These are phyloP conservation scores for Theocolax elegans DNA, from an alignment of 1,140 invertebrate species.

Conservation along the genomic window DNA sequence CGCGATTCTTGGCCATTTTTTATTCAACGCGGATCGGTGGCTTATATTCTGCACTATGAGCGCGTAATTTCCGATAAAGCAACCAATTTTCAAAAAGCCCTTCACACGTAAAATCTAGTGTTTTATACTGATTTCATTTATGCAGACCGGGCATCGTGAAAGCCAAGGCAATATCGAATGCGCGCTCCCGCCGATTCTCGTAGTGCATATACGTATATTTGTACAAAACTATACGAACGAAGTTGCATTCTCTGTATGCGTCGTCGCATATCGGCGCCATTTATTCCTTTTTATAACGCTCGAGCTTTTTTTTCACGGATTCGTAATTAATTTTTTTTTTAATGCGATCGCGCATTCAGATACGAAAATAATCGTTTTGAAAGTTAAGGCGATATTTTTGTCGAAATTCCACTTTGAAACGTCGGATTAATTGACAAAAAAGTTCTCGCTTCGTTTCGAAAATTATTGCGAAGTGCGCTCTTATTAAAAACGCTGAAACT, in stretches of 20 bases:
- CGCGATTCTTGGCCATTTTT: slow-evolving; percentile 13
- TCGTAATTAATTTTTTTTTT: slow-evolving; percentile 29
- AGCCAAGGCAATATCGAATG: slow-evolving; percentile 15
- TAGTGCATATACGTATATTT: not conserved
- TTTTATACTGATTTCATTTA: slow-evolving; percentile 38
- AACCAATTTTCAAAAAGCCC: slow-evolving; percentile 35
- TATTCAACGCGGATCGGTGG: not conserved
- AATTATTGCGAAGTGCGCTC: too few species aligned
- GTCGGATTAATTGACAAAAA: not conserved
- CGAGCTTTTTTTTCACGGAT: slow-evolving; percentile 6
- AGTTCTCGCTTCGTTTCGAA: too few species aligned
- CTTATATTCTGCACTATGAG: slow-evolving; percentile 3
- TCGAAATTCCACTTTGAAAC: not conserved
- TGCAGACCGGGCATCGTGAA: not conserved
- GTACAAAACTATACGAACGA: not conserved
- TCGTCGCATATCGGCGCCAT: not conserved
- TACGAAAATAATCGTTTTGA: slow-evolving; percentile 18
- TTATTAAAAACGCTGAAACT: too few species aligned
- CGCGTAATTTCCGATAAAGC: slow-evolving; percentile 32
- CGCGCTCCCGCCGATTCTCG: not conserved
- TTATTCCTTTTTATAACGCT: slow-evolving; percentile 16
- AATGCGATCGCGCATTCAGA: not conserved
- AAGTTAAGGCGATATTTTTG: slow-evolving; percentile 1
- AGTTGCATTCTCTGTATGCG: slow-evolving; percentile 1
- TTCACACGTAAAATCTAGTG: slow-evolving; percentile 30